These are phyloP conservation scores for Pyrocoelia pectoralis DNA, from an alignment of 2,888 invertebrate genomes.

Conservation along the genomic window DNA sequence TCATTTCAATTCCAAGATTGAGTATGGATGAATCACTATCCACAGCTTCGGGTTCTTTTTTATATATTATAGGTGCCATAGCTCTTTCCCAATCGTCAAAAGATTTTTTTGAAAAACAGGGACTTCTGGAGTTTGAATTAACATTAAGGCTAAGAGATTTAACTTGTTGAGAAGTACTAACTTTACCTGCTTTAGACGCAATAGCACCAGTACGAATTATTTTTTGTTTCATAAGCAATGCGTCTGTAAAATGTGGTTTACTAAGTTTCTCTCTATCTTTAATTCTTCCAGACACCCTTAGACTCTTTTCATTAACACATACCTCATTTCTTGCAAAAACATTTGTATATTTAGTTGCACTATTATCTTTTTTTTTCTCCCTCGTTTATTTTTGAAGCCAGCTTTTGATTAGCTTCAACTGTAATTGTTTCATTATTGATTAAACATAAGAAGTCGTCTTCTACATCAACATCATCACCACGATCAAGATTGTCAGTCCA, in stretches of 20 bases:
- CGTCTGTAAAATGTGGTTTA: too few species aligned
- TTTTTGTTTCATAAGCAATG: too few species aligned
- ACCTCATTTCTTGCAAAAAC: too few species aligned
- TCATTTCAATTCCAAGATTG: not conserved
- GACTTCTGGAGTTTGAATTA: not conserved
- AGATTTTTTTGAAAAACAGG: not conserved
- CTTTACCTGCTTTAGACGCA: too few species aligned
- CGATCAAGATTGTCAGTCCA: not conserved
- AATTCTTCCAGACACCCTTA: too few species aligned
- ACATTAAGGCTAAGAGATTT: too few species aligned
- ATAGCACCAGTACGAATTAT: too few species aligned
- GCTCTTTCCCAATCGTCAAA: slow-evolving; percentile 1
- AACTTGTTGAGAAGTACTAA: too few species aligned
- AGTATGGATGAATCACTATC: not conserved
- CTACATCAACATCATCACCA: not conserved
- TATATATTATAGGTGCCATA: not conserved
- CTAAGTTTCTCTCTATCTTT: too few species aligned
- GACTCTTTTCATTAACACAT: too few species aligned
- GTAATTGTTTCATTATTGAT: not conserved
- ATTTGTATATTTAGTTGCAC: too few species aligned
- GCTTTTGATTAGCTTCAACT: not conserved
- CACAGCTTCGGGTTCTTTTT: not conserved
- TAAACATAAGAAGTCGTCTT: not conserved
- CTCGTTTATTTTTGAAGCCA: not conserved
- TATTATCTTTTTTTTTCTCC: not conserved